These are phyloP conservation scores for Simalia tracyae DNA, from an alignment of 2,797 vertebrate species.

Conservation along the genomic window DNA sequence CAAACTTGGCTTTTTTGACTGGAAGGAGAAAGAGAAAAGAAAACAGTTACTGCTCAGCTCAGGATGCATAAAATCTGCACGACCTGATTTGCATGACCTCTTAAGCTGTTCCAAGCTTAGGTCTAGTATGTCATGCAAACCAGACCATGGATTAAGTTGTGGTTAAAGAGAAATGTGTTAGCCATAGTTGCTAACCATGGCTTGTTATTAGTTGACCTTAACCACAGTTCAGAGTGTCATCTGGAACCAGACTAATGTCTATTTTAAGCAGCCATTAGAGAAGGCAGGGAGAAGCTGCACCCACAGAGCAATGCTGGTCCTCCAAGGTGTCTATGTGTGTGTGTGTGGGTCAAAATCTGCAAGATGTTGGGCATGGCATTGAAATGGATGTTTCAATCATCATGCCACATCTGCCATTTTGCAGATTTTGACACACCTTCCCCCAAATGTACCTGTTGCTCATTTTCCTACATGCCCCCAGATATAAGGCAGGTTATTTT, in stretches of 20 bases:
- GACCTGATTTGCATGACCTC: background rate
- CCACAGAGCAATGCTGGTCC: background rate
- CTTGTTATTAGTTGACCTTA: background rate
- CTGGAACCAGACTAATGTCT: background rate
- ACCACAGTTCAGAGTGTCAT: background rate
- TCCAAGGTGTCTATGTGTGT: background rate
- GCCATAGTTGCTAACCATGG: too few species aligned
- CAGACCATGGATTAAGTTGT: background rate
- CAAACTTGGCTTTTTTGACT: slow-evolving; percentile 98
- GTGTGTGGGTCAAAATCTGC: background rate
- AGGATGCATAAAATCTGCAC: background rate
- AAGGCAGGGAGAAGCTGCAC: background rate
- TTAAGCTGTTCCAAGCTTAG: background rate
- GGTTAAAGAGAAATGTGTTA: background rate
- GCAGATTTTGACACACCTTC: background rate
- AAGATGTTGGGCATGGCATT: background rate
- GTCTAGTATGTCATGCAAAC: background rate
- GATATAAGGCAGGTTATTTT: background rate
- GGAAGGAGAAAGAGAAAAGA: slow-evolving; percentile 60
- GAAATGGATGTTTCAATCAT: background rate
- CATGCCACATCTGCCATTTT: background rate
- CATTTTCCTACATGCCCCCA: background rate
- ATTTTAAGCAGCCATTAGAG: background rate
- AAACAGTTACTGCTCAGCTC: background rate
- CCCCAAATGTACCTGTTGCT: background rate